Evolutionary conservation across 1,140 invertebrate species (phyloP).

Genomic region (Drosophila albomicans): DNA sequence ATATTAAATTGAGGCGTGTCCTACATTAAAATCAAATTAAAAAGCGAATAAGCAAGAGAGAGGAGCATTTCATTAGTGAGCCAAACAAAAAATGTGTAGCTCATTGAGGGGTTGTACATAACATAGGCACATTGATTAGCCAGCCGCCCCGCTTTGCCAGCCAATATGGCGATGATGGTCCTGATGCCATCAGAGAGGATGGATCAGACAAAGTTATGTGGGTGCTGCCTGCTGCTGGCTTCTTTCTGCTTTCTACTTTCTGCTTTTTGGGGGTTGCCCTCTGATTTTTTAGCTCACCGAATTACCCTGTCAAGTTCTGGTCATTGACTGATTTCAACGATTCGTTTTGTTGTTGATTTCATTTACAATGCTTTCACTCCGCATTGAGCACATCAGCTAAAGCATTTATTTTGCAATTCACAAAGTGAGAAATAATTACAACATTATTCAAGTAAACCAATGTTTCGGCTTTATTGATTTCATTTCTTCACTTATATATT

Average conservation of each 20-base stretch:
- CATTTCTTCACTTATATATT: too few species aligned
- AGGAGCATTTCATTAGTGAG: not conserved
- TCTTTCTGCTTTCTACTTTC: too few species aligned
- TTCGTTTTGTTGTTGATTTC: slow-evolving; percentile 30
- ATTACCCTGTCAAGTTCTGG: slow-evolving; percentile 41
- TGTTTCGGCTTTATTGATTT: too few species aligned
- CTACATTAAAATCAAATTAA: slow-evolving; percentile 35
- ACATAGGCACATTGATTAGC: slow-evolving; percentile 37
- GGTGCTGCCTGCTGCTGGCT: not conserved
- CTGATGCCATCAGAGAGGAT: slow-evolving; percentile 9
- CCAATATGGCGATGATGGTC: slow-evolving; percentile 26
- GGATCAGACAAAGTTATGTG: slow-evolving; percentile 1
- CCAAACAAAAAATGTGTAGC: slow-evolving; percentile 2
- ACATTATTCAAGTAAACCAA: too few species aligned
- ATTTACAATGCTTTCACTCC: not conserved
- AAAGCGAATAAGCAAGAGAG: slow-evolving; percentile 7
- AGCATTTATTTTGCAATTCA: not conserved
- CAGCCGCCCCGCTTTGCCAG: slow-evolving; percentile 21
- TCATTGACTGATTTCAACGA: slow-evolving; percentile 41
- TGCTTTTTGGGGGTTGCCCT: slow-evolving; percentile 29
- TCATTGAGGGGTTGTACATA: not conserved
- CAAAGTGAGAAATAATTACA: too few species aligned
- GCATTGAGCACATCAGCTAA: not conserved
- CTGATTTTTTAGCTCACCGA: slow-evolving; percentile 21
- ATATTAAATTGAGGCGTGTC: slow-evolving; percentile 4